Base-by-base conservation (phyloP, 1,140 invertebrate species). In the Chymomyza costata region DNA sequence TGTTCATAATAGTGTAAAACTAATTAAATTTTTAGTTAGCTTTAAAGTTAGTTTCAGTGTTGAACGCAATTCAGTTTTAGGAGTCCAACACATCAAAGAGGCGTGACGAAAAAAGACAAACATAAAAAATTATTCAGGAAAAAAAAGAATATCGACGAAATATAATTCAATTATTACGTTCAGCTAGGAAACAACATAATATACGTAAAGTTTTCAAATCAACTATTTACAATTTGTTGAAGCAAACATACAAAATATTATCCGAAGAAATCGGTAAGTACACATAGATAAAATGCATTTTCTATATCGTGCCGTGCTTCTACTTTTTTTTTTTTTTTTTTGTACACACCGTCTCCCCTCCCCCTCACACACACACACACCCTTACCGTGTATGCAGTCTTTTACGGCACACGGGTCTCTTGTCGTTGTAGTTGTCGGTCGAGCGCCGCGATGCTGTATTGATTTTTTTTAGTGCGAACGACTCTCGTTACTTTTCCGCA, bases 361-460 rank as follows among this genome's bases (percentile, higher is more conserved):
- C 14, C 18, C 13, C n/a, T 19, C 51, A 32, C 47, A 39, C 47
- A 35, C 19, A 43, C 31, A 43, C 35, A 58, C 43, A 49, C 35
- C 13, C 41, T 34, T 30, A 46, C 40, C 44, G 40, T 52, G 35
- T 54, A n/a, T 52, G 41, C 66, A 68, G 46, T 60, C 46, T 54
- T 51, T 31, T 10, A 14, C 16, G 32, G 15, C 21, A 30, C 39
- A 31, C 25, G 16, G 28, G 28, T 41, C 47, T 55, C 39, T 32
- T 44, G 69, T 55, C 71, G 63, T 55, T 25, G 21, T 25, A 8
- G 3, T 5, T 70, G n/a, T 67, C 58, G 35, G 46, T 56, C 45
- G 58, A 40, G 41, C 58, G 57, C 32, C 37, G 68, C 71, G 71
- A 78, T 78, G 71, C 71, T 78, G 73, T 78, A 78, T 78, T 78